Evolutionary conservation across 2,888 invertebrate species (phyloP).

Genomic region (Ophion obscuratus): DNA sequence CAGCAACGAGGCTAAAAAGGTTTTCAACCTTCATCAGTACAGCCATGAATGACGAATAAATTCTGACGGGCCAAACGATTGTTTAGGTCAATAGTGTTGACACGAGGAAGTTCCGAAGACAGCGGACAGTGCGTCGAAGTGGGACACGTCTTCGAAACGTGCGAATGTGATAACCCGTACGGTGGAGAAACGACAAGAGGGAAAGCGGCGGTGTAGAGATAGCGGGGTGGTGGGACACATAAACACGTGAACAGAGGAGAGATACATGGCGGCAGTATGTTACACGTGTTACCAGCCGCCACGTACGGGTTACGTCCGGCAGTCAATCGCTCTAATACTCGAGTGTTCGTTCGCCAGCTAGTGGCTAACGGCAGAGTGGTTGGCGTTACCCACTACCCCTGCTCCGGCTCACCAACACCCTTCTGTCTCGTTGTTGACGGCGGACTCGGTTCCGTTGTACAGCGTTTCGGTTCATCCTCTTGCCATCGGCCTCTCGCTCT

Average conservation of each 20-base stretch:
- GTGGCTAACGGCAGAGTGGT: constrained; percentile 62
- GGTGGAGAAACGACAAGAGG: constrained; percentile 35
- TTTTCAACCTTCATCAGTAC: not conserved
- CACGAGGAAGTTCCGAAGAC: not conserved
- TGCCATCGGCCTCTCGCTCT: constrained; percentile 65
- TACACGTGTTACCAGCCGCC: constrained; percentile 83
- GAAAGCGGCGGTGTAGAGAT: constrained; percentile 61
- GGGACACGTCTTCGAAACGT: constrained; percentile 69
- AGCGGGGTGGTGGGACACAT: constrained; percentile 74
- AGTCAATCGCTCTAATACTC: constrained; percentile 84
- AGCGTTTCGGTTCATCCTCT: constrained; percentile 61
- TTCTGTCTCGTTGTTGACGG: constrained; percentile 60
- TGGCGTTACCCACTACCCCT: constrained; percentile 66
- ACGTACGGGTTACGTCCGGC: constrained; percentile 83
- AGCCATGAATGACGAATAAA: not conserved
- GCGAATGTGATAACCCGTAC: constrained; percentile 71
- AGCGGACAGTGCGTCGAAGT: not conserved
- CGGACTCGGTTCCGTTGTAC: constrained; percentile 55
- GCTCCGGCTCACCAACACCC: constrained; percentile 56
- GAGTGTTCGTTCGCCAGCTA: constrained; percentile 72
- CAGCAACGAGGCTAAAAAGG: not conserved
- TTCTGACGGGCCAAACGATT: not conserved
- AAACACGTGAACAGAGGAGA: constrained; percentile 80
- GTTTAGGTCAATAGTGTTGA: not conserved
- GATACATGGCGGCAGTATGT: constrained; percentile 83